Conservation (phyloP, 2,797 vertebrate genomes). For the Hydrolagus colliei region DNA sequence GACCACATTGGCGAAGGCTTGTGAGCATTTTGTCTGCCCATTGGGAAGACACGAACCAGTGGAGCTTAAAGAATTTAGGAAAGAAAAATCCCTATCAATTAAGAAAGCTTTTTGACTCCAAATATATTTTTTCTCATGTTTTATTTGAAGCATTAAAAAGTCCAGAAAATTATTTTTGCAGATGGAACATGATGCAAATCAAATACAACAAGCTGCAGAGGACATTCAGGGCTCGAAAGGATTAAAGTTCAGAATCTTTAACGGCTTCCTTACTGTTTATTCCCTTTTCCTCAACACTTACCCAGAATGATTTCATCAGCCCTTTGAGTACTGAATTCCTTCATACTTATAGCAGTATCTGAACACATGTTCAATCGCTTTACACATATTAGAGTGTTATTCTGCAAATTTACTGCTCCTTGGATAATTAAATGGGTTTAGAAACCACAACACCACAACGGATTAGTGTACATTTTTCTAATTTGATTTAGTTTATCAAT, state of each 20-base stretch:
- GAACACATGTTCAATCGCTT: constrained; percentile 24
- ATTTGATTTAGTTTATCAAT: constrained; percentile 19
- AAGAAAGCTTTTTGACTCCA: not conserved
- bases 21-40: not conserved
- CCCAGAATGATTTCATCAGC: constrained; percentile 28
- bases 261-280: constrained; percentile 27
- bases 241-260: constrained; percentile 28
- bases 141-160: not conserved
- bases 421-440: not conserved
- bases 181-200: not conserved
- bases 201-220: not conserved
- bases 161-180: not conserved
- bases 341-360: not conserved
- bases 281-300: constrained; percentile 24
- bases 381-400: constrained; percentile 4
- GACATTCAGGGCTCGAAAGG: constrained; percentile 4
- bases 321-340: constrained; percentile 28
- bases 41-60: not conserved
- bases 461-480: not conserved
- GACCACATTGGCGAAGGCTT: not conserved
- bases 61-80: not conserved
- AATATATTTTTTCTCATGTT: not conserved
- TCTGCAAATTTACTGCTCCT: constrained; percentile 18
- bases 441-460: constrained; percentile 1
- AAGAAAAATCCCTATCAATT: not conserved